A percentile compares a stretch with the other conserved stretches of the same genome.
Evolutionary conservation across 2,888 invertebrate genomes (phyloP).

Genomic region (Ophraella communa): DNA sequence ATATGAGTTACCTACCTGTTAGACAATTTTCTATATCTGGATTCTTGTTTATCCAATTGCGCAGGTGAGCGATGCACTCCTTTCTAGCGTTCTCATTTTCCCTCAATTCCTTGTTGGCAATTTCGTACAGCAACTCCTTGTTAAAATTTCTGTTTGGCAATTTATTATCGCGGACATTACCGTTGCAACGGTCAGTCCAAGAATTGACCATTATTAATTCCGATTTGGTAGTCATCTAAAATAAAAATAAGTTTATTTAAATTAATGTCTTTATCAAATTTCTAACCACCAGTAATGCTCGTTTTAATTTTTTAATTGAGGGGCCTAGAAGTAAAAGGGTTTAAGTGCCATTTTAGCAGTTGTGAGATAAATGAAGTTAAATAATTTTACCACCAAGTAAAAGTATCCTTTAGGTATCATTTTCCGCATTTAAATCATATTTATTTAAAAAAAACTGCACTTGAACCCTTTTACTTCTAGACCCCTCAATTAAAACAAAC

Average conservation of each 20-base stretch:
- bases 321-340: too few relatives aligned
- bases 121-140: conserved; percentile 55
- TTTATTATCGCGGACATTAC: conserved; percentile 5
- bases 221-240: conserved; percentile 50
- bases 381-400: too few relatives aligned
- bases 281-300: too few relatives aligned
- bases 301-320: too few relatives aligned
- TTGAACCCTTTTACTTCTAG: too few relatives aligned
- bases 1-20: conserved; percentile 60
- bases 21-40: conserved; percentile 72
- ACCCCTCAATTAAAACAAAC: too few relatives aligned
- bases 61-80: conserved; percentile 70
- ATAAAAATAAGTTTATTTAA: conserved; percentile 15
- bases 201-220: conserved; percentile 50
- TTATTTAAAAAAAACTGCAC: too few relatives aligned
- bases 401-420: too few relatives aligned
- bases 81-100: conserved; percentile 71
- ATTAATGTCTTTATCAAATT: too few relatives aligned
- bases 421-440: too few relatives aligned
- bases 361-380: too few relatives aligned
- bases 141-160: neutral
- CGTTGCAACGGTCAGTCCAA: conserved; percentile 47
- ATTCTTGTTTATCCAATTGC: conserved; percentile 75
- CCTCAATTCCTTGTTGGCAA: conserved; percentile 72
- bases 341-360: too few relatives aligned